Conservation (phyloP, 2,888 invertebrate genomes). For the Chromoteleia sp. region DNA sequence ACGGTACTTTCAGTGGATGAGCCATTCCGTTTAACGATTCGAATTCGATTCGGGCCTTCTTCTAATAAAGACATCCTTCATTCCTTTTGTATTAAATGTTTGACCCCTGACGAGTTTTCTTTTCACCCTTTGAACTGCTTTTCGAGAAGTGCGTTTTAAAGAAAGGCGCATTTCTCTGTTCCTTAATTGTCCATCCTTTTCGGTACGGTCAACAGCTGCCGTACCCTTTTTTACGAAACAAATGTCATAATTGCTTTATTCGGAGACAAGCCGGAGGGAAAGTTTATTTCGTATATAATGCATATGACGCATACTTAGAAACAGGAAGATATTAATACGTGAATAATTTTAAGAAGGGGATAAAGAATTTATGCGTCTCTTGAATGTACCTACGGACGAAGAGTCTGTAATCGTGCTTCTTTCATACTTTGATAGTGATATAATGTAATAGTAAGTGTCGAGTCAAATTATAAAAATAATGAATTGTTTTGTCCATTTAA, state of each 20-base stretch:
- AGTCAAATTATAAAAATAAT: no score
- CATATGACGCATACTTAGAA: slow-evolving; percentile 32
- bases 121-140: slow-evolving; percentile 60
- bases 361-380: slow-evolving; percentile 27
- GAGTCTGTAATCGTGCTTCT: no score
- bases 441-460: slow-evolving; percentile 15
- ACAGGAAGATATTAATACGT: slow-evolving; percentile 60
- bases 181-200: slow-evolving; percentile 50
- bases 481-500: no score
- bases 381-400: no score
- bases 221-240: slow-evolving; percentile 73
- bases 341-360: slow-evolving; percentile 45
- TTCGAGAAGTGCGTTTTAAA: slow-evolving; percentile 28
- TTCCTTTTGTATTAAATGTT: slow-evolving; percentile 77
- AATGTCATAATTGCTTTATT: slow-evolving; percentile 80
- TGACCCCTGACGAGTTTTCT: slow-evolving; percentile 60
- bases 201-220: slow-evolving; percentile 66
- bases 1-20: slow-evolving; percentile 74
- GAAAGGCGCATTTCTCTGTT: slow-evolving; percentile 38
- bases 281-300: slow-evolving; percentile 48
- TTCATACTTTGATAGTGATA: slow-evolving; percentile 14
- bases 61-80: slow-evolving; percentile 84
- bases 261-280: slow-evolving; percentile 69
- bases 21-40: slow-evolving; percentile 71
- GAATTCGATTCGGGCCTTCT: slow-evolving; percentile 77